Base-by-base conservation (phyloP, 2,113 vertebrate species). In the Brachyhypopomus gauderio region DNA sequence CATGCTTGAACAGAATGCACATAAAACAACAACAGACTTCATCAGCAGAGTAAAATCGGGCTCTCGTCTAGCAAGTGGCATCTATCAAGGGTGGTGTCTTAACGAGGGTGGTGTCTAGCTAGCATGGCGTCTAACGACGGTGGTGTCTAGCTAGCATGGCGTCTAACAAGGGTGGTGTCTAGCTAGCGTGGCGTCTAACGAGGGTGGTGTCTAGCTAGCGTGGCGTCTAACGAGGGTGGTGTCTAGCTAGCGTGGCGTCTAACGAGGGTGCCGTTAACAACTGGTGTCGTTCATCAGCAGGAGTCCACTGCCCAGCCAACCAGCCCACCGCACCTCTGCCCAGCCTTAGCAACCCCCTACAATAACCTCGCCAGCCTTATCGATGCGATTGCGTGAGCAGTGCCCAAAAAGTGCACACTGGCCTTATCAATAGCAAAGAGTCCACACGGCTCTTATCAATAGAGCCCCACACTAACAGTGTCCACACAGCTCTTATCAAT, bases 401-500 rank as follows among this genome's bases (percentile, higher is more conserved):
- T 88, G 80, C 85, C 75, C 70, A 88, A 86, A 85, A 87, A 77
- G 70, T 78, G 66, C 79, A 86, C 76, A 76, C 81, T 48, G 81
- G 66, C 7, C 76, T 91, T 91, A 90, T 92, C 87, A 85, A 90
- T 90, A 87, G 85, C 77, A 80, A 82, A 72, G 81, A 85, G 84
- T 87, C 80, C 87, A 89, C 84, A 87, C 59, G 11, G 84, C 71
- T 79, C 83, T 87, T 85, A 83, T 89, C 85, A 87, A 88, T 90
- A 82, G 77, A 52, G 75, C 76, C 72, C 36, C 83, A 85, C 84
- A 84, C 77, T 62, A 77, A 41, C 72, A 83, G 74, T 83, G 85
- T 86, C 80, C 82, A 88, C 83, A 87, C 60, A 84, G 41, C 56
- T 64, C 91, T 92, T 93, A 93, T 92, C 92, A 88, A 90, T 90